Base-by-base conservation (phyloP, 2,888 invertebrate genomes). In the Trachelus troglodyta region DNA sequence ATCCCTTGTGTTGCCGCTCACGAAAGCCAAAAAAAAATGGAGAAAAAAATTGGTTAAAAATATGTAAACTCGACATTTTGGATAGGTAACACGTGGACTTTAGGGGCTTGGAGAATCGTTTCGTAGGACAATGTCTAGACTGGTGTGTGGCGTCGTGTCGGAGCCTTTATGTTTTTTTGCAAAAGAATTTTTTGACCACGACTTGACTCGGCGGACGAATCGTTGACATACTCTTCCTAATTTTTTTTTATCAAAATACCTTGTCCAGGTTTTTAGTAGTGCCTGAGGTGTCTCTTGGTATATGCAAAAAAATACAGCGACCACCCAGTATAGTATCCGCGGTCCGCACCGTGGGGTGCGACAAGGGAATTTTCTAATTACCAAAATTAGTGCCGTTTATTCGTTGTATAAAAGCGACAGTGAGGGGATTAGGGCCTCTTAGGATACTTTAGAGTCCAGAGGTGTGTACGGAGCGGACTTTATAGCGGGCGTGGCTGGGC, bases 401-500 rank as follows among this genome's bases (percentile, higher is more conserved):
- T 85, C 81, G 81, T 83, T 82, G 76, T 81, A 79, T 71, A 78
- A 75, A 80, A 34, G 12, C n/a, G 73, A 9, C n/a, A n/a, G 77
- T 75, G 78, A 77, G 81, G 81, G 78, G 83, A 81, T 85, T 84
- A 84, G 79, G 79, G 31, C 83, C 80, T 82, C 78, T 81, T 77
- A 78, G 82, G 81, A 80, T 81, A 81, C 80, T 81, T 81, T 76
- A 81, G 37, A 74, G 75, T 78, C 73, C 69, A 75, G 77, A 82
- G 82, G 79, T 81, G 82, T 79, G 79, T 37, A 79, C 79, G 81
- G 81, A 83, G 80, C 83, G 80, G 84, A 87, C 84, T 90, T 89
- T 90, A 89, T 87, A 87, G 86, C 89, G 86, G 89, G 89, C 89
- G 89, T 90, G 89, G 88, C 82, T 9, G 80, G 80, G 81, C 81